Evolutionary conservation across 2,797 vertebrate species (phyloP).

Genomic region (Chromobotia macracanthus): DNA sequence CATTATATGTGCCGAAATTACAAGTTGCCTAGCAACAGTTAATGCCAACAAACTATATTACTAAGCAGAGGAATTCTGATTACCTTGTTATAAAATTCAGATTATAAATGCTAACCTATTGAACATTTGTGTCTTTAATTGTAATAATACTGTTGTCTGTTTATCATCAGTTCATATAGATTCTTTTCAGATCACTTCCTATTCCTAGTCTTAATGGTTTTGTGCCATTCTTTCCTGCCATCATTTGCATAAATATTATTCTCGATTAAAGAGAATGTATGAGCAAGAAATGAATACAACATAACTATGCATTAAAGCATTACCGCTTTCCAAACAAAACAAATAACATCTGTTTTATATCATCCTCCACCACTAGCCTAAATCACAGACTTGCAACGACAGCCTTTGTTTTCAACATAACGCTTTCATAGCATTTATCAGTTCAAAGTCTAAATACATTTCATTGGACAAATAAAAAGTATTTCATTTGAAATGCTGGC

Average conservation of each 20-base stretch:
- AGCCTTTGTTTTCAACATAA: slow-evolving; percentile 22
- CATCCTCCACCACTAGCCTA: neutral
- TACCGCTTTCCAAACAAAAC: slow-evolving; percentile 36
- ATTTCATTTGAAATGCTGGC: slow-evolving; percentile 43
- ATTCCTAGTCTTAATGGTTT: no score
- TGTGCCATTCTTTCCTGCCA: neutral
- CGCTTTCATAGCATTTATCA: slow-evolving; percentile 39
- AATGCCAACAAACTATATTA: no score
- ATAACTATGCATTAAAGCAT: slow-evolving; percentile 27
- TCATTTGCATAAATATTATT: neutral
- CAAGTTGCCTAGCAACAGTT: no score
- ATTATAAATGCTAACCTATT: no score
- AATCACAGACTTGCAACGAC: slow-evolving; percentile 4
- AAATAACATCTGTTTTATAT: slow-evolving; percentile 47
- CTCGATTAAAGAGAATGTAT: neutral
- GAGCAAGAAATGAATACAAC: slow-evolving; percentile 25
- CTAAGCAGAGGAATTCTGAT: no score
- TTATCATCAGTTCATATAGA: no score
- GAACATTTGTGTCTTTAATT: no score
- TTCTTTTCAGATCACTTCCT: neutral
- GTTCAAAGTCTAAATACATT: slow-evolving; percentile 21
- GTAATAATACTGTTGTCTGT: no score
- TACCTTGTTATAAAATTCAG: no score
- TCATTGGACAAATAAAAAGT: slow-evolving; percentile 31
- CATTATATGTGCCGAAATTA: no score